Percentiles rank a stretch among this genome's conserved stretches.
Conservation (phyloP, 2,797 vertebrate genomes). For the Sorex maritimensis region DNA sequence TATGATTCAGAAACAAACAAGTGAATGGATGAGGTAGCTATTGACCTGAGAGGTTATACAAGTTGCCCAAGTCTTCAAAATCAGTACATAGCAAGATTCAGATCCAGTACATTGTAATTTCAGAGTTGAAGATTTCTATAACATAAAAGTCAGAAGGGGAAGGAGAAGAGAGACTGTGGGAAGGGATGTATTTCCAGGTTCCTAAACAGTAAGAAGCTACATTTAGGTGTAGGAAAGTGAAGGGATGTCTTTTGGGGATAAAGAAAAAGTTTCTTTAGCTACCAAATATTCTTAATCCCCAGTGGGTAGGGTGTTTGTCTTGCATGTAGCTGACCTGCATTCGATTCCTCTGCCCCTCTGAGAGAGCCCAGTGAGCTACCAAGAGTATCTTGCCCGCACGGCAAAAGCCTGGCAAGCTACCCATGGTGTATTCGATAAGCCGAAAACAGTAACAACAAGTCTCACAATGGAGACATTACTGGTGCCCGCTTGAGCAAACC, state of each 20-base stretch:
- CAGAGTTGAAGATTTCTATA: constrained; percentile 33
- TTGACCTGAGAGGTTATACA: not conserved
- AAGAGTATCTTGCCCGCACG: too few species aligned
- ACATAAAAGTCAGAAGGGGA: constrained; percentile 7
- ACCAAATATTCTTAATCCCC: not conserved
- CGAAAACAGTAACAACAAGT: too few species aligned
- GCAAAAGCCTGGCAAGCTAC: too few species aligned
- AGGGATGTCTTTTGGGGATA: not conserved
- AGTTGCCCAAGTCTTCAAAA: not conserved
- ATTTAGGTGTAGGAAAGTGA: not conserved
- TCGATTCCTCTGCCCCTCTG: too few species aligned
- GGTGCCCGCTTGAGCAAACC: too few species aligned
- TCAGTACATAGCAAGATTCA: not conserved
- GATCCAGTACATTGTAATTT: not conserved
- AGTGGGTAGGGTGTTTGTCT: too few species aligned
- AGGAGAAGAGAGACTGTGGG: not conserved
- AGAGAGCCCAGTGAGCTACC: too few species aligned
- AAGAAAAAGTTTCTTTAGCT: constrained; percentile 37
- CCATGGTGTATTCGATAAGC: too few species aligned
- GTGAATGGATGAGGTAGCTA: not conserved
- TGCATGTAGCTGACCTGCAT: too few species aligned
- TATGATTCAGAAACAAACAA: not conserved
- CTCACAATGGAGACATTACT: too few species aligned
- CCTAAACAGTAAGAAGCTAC: not conserved
- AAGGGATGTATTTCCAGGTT: not conserved